These are phyloP conservation scores for Tiphia femorata DNA, from an alignment of 2,888 invertebrate species.

Conservation along the genomic window DNA sequence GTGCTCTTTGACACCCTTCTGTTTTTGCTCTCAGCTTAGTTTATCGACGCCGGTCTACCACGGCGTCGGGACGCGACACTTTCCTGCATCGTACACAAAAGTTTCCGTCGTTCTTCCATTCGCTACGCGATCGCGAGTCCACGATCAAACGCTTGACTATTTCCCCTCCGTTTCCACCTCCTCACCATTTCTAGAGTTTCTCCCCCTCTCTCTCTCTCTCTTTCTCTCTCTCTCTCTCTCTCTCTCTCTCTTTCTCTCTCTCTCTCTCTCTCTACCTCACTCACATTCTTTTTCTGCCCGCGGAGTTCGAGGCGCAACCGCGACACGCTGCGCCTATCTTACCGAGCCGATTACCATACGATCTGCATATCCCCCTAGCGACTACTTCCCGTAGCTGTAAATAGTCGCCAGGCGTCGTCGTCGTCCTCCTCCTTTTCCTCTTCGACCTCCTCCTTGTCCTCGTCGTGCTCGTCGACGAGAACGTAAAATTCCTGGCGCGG, in stretches of 20 bases:
- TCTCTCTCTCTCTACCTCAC: background rate
- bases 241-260: background rate
- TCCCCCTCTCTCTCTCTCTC: conserved; percentile 11
- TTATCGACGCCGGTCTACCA: too few species aligned
- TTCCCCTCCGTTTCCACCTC: conserved; percentile 13
- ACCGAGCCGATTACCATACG: conserved; percentile 60
- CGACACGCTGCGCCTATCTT: conserved; percentile 58
- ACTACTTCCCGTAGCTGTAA: conserved; percentile 53
- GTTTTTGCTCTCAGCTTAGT: too few species aligned
- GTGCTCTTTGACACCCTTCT: too few species aligned
- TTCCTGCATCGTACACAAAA: conserved; percentile 22
- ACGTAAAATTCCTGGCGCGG: too few species aligned
- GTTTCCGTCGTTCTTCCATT: conserved; percentile 18
- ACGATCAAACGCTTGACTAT: conserved; percentile 8
- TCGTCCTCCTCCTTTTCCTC: background rate
- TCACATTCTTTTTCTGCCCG: conserved; percentile 8
- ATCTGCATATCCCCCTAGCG: conserved; percentile 61
- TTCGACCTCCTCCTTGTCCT: background rate
- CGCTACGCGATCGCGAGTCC: too few species aligned
- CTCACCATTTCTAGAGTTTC: too few species aligned
- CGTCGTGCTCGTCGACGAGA: too few species aligned
- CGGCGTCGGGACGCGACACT: background rate
- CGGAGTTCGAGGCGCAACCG: conserved; percentile 20
- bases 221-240: conserved; percentile 6
- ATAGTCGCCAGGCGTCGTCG: conserved; percentile 42